A percentile compares a stretch with the other conserved stretches of the same genome.
These are phyloP conservation scores for Lithophane semibrunnea DNA, from an alignment of 2,888 invertebrate genomes.

Conservation along the genomic window DNA sequence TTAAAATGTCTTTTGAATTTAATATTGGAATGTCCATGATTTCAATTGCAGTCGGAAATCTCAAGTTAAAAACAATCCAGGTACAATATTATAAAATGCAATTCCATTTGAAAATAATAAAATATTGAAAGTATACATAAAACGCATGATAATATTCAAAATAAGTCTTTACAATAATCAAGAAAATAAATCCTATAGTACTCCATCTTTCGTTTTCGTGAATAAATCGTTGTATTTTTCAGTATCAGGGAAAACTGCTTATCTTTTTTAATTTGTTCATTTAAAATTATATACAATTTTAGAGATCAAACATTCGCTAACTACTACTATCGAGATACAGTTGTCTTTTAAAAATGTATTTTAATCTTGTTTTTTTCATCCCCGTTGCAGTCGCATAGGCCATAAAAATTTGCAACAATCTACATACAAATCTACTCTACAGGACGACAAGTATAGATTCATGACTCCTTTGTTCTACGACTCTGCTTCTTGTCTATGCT, in stretches of 20 bases:
- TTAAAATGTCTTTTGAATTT: slow-evolving; percentile 28
- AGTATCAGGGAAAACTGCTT: background rate
- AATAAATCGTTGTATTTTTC: slow-evolving; percentile 48
- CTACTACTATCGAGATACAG: slow-evolving; percentile 20
- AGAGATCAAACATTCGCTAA: slow-evolving; percentile 56
- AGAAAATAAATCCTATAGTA: slow-evolving; percentile 22
- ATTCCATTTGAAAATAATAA: slow-evolving; percentile 25
- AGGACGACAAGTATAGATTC: slow-evolving; percentile 47
- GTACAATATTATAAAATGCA: slow-evolving; percentile 33
- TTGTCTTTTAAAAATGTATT: slow-evolving; percentile 24
- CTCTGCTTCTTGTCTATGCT: background rate
- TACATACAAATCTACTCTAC: slow-evolving; percentile 35
- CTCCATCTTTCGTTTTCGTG: slow-evolving; percentile 16
- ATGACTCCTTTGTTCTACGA: slow-evolving; percentile 30
- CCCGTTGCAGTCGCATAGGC: slow-evolving; percentile 20
- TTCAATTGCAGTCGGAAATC: slow-evolving; percentile 36
- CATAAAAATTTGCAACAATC: slow-evolving; percentile 24
- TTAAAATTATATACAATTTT: slow-evolving; percentile 25
- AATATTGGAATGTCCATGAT: slow-evolving; percentile 52
- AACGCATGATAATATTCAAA: slow-evolving; percentile 26
- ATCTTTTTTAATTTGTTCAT: slow-evolving; percentile 21
- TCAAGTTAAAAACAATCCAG: slow-evolving; percentile 44
- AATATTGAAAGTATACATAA: slow-evolving; percentile 9
- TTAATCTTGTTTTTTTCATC: background rate
- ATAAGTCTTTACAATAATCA: background rate